phyloP scores from a whole-genome alignment of 2,888 invertebrate species.

The Aporophyla lueneburgensis region DNA sequence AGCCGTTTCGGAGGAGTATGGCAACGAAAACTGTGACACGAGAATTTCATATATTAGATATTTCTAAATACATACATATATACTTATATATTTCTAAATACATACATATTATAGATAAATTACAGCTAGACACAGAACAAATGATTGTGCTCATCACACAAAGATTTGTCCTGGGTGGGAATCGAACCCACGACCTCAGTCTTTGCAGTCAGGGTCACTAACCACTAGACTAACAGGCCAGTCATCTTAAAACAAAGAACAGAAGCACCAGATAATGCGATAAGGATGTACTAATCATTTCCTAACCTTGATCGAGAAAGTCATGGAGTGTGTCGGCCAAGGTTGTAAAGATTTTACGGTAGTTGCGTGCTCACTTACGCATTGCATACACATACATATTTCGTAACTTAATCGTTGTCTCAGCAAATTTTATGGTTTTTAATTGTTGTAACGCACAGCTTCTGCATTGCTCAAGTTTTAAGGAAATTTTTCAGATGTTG shows the following conservation, averaged over 20 bases:
- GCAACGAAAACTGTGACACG: too few species aligned
- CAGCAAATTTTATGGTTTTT: slow-evolving; percentile 6
- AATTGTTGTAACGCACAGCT: slow-evolving; percentile 20
- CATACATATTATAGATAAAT: too few species aligned
- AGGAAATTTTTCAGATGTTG: background rate
- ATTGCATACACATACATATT: slow-evolving; percentile 16
- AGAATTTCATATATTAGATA: too few species aligned
- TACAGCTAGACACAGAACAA: too few species aligned
- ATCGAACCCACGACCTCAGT: too few species aligned
- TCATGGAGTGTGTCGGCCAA: slow-evolving; percentile 48
- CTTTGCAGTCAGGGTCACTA: too few species aligned
- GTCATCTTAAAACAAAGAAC: slow-evolving; percentile 18
- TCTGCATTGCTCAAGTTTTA: slow-evolving; percentile 24
- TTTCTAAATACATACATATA: too few species aligned
- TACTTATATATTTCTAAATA: too few species aligned
- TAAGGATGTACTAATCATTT: slow-evolving; percentile 24
- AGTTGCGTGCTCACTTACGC: slow-evolving; percentile 29
- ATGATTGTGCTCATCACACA: too few species aligned
- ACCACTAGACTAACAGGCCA: too few species aligned
- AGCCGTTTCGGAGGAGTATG: too few species aligned
- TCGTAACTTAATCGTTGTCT: slow-evolving; percentile 29
- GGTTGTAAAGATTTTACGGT: slow-evolving; percentile 40
- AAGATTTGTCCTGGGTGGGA: too few species aligned
- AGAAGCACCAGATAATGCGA: slow-evolving; percentile 19
- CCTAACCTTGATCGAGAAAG: slow-evolving; percentile 52